Evolutionary conservation across 1,140 invertebrate genomes (phyloP).

Genomic region (Rhagoletis zephyria): DNA sequence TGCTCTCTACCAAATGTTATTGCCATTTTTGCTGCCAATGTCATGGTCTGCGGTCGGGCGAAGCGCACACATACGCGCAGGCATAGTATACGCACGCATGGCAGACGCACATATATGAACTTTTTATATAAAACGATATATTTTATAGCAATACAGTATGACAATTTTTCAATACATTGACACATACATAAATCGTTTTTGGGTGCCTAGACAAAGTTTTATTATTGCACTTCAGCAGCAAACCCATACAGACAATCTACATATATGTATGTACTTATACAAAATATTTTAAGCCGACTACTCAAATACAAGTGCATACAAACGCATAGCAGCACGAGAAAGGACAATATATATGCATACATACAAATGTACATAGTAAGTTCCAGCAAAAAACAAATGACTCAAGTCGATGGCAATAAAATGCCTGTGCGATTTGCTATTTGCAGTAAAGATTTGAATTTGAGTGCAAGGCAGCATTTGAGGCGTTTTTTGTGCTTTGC

Average conservation of each 20-base stretch:
- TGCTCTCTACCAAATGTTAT: conserved; percentile 12
- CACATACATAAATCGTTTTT: conserved; percentile 36
- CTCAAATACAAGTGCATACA: too few species aligned
- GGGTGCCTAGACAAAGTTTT: conserved; percentile 46
- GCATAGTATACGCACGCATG: not conserved
- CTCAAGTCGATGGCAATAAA: not conserved
- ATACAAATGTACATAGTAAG: not conserved
- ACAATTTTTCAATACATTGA: not conserved
- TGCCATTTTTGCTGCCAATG: conserved; percentile 49
- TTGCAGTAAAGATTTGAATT: conserved; percentile 6
- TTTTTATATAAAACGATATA: conserved; percentile 18
- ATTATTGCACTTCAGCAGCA: not conserved
- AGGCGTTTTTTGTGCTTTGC: too few species aligned
- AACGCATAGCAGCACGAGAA: too few species aligned
- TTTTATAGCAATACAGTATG: conserved; percentile 18
- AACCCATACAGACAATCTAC: too few species aligned
- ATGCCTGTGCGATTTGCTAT: not conserved
- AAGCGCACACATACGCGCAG: not conserved
- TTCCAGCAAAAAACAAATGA: too few species aligned
- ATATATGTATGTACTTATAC: not conserved
- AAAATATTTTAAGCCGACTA: conserved; percentile 34
- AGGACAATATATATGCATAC: not conserved
- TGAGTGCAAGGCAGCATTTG: not conserved
- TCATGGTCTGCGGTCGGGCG: conserved; percentile 37
- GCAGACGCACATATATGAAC: too few species aligned